Percentiles rank a stretch among this genome's conserved stretches.
phyloP scores from a whole-genome alignment of 2,797 vertebrate species.

The Falco peregrinus region DNA sequence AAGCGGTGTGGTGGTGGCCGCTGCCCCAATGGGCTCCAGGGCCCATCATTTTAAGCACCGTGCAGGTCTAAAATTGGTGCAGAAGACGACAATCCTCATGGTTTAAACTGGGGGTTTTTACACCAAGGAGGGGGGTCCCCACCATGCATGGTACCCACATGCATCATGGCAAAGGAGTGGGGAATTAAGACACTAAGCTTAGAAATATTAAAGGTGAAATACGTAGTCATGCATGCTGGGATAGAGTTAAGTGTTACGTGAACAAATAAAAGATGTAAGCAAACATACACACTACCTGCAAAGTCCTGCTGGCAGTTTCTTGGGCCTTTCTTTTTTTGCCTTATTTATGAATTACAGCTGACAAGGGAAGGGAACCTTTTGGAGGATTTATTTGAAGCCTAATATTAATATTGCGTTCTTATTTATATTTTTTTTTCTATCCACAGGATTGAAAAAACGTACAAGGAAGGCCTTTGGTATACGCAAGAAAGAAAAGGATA shows the following conservation, averaged over 20 bases:
- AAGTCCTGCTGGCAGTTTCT: background rate
- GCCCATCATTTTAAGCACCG: background rate
- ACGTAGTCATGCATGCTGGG: fast-evolving
- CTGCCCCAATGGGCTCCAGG: background rate
- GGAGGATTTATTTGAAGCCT: background rate
- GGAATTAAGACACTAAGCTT: background rate
- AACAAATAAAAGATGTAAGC: background rate
- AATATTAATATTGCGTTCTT: fast-evolving
- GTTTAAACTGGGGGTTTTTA: background rate
- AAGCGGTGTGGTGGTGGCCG: fast-evolving
- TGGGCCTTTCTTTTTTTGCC: background rate
- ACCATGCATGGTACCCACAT: fast-evolving
- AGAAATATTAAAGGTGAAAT: background rate
- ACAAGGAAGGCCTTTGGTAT: constrained; percentile 96
- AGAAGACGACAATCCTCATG: fast-evolving
- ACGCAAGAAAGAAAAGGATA: constrained; percentile 96
- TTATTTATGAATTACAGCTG: background rate
- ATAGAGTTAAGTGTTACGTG: background rate
- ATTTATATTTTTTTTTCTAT: background rate
- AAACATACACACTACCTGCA: fast-evolving
- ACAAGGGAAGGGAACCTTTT: fast-evolving
- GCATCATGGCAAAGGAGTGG: fast-evolving
- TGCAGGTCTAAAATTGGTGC: background rate
- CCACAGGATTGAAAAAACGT: constrained; percentile 95
- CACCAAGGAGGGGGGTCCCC: background rate